Conservation (phyloP, 2,113 vertebrate species). For the Calyptomena viridis region DNA sequence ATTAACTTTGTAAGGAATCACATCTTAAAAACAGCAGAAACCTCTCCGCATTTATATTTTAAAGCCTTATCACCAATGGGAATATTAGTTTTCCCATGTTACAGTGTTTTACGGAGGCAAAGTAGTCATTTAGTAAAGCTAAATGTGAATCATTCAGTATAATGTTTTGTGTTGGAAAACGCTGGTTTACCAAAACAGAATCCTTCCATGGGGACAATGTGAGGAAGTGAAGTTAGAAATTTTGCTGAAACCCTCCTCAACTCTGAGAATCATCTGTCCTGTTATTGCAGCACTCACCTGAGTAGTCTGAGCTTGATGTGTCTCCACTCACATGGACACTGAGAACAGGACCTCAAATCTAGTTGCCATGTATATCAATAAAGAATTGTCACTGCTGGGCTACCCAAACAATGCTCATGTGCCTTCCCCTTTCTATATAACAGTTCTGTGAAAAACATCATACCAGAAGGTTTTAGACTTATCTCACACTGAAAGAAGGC, state of each 20-base stretch:
- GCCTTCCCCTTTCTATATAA: neutral
- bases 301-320: accelerated
- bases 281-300: neutral
- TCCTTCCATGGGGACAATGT: neutral
- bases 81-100: constrained; percentile 10
- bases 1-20: neutral
- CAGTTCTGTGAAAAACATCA: neutral
- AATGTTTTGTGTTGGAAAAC: neutral
- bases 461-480: neutral
- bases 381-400: neutral
- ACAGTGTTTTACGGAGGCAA: neutral
- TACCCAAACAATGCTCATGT: accelerated
- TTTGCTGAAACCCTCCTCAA: neutral
- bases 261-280: neutral
- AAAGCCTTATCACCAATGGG: neutral
- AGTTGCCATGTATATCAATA: neutral
- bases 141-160: neutral
- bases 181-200: neutral
- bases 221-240: neutral
- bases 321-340: neutral
- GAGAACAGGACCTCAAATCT: neutral
- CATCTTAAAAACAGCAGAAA: neutral
- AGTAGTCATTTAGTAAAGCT: neutral
- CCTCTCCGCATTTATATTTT: neutral
- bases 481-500: neutral